Percentiles rank a stretch among this genome's conserved stretches.
These are phyloP conservation scores for Leptopilina boulardi DNA, from an alignment of 1,140 invertebrate species.

Conservation along the genomic window DNA sequence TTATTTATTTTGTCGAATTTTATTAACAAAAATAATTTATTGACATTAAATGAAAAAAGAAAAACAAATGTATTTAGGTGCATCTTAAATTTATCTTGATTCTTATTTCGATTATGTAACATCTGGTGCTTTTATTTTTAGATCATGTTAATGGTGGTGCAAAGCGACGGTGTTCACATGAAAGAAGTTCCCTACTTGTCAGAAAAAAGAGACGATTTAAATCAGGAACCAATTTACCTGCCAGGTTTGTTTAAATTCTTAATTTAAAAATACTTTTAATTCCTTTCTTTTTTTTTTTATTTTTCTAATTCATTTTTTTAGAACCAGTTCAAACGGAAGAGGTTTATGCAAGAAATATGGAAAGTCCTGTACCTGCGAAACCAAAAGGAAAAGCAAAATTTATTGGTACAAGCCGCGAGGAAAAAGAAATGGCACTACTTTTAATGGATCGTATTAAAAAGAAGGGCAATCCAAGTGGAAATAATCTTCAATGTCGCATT, in stretches of 20 bases:
- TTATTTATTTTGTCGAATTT: neutral
- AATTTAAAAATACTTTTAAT: no score
- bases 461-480: constrained; percentile 72
- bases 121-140: constrained; percentile 63
- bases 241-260: neutral
- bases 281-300: neutral
- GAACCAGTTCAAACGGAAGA: constrained; percentile 39
- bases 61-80: constrained; percentile 39
- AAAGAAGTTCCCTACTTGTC: constrained; percentile 68
- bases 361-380: constrained; percentile 61
- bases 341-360: constrained; percentile 36
- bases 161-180: constrained; percentile 68
- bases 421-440: constrained; percentile 75
- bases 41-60: constrained; percentile 43
- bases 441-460: constrained; percentile 75
- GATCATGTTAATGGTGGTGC: constrained; percentile 75
- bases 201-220: constrained; percentile 49
- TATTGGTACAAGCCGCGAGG: constrained; percentile 76
- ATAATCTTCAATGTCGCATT: constrained; percentile 79
- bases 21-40: constrained; percentile 37
- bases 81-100: constrained; percentile 13
- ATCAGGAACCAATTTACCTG: constrained; percentile 27
- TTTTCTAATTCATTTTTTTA: constrained; percentile 29
- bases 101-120: constrained; percentile 56
- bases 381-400: constrained; percentile 78